Base-by-base conservation (phyloP, 2,888 invertebrate genomes). In the Drosophila rubida region DNA sequence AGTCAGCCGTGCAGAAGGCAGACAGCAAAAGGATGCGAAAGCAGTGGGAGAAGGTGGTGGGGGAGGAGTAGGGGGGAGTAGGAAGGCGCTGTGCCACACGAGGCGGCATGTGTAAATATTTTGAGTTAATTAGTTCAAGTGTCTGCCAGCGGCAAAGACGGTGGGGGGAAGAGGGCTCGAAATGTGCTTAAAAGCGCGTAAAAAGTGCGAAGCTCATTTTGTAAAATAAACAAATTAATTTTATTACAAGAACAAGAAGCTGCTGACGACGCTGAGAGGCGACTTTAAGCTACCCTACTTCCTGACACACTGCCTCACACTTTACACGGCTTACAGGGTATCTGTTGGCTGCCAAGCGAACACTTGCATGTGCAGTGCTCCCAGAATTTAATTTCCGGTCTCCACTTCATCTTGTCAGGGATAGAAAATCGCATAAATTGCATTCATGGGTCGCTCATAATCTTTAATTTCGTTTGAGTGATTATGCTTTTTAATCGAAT, bases 181-280 rank as follows among this genome's bases (percentile, higher is more conserved):
- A 82, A 74, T 61, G 50, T 69, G 69, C 67, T 73, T 74, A 64
- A 85, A 75, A 71, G 58, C 58, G 88, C 70, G 87, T 66, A 64
- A 76, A 82, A 87, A 87, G 77, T 79, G 76, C 77, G 69, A 79
- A 76, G 66, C 74, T 74, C 77, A 80, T 80, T 82, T 82, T 76
- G 71, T 68, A 67, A 82, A 87, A 71, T 76, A 85, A 87, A 85
- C 88, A 87, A 85, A 80, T 82, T 69, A 62, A 74, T 82, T 82
- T 75, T 32, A 82, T 85, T 82, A 73, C 65, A 72, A 42, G 37
- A 16, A 9, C 0, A 35, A 23, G 25, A n/a, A 19, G 25, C n/a
- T n/a, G 14, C 9, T 6, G 1, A 39, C 30, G 25, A 11, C 27
- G 4, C 32, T 30, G 2, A 4, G 5, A 1, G 4, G n/a, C 32